Evolutionary conservation across 2,888 invertebrate genomes (phyloP).

Genomic region (Scaptomyza flava): DNA sequence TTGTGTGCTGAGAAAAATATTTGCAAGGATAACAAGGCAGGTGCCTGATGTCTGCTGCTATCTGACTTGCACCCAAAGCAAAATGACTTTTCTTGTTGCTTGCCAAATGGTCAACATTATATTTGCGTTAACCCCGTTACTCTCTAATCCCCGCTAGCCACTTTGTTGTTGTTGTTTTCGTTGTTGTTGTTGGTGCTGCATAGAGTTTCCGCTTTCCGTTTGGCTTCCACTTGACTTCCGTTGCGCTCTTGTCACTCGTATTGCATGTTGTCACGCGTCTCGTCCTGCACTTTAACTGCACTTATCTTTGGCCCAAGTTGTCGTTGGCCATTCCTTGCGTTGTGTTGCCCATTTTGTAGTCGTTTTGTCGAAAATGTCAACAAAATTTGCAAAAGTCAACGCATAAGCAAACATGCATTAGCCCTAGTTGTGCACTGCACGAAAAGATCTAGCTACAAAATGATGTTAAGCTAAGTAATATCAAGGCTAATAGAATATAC

Average conservation of each 20-base stretch:
- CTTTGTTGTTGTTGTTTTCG: constrained; percentile 12
- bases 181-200: constrained; percentile 37
- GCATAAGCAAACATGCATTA: constrained; percentile 52
- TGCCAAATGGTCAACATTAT: constrained; percentile 78
- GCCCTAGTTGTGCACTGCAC: constrained; percentile 36
- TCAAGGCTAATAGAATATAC: too few relatives aligned
- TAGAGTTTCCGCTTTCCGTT: constrained; percentile 73
- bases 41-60: constrained; percentile 8
- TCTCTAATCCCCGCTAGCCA: constrained; percentile 4
- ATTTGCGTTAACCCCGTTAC: constrained; percentile 40
- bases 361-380: constrained; percentile 78
- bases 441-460: neutral
- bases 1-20: constrained; percentile 49
- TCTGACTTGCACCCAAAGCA: constrained; percentile 23
- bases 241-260: constrained; percentile 49
- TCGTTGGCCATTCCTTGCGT: constrained; percentile 1
- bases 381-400: constrained; percentile 60
- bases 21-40: constrained; percentile 61
- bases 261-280: constrained; percentile 76
- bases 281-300: constrained; percentile 72
- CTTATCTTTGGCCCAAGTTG: constrained; percentile 59
- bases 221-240: constrained; percentile 59
- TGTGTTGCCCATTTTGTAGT: constrained; percentile 63
- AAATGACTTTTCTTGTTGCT: constrained; percentile 72
- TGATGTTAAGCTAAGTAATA: too few relatives aligned